phyloP scores from a whole-genome alignment of 2,113 vertebrate genomes.

The Gavia stellata region DNA sequence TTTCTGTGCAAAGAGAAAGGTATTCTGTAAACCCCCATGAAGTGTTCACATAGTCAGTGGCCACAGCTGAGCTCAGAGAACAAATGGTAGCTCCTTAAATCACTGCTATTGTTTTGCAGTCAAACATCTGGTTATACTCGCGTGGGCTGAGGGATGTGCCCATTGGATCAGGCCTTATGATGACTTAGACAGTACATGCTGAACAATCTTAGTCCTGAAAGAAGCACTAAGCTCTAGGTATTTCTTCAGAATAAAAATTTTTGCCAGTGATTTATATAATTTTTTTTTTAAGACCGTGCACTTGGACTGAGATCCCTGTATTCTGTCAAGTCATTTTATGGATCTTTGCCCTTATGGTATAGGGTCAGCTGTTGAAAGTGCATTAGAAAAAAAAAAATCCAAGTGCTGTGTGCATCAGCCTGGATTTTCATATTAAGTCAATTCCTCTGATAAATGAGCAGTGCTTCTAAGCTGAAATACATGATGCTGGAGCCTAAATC shows the following conservation, averaged over 20 bases:
- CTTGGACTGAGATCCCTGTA: background rate
- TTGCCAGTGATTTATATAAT: background rate
- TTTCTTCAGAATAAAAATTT: background rate
- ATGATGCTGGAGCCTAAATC: background rate
- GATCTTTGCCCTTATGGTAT: background rate
- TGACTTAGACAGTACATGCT: background rate
- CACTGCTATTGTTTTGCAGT: background rate
- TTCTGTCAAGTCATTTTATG: background rate
- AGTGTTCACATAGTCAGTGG: background rate
- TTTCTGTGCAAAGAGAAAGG: background rate
- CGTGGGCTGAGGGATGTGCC: background rate
- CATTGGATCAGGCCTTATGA: background rate
- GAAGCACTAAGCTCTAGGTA: background rate
- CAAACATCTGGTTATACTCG: slow-evolving; percentile 28
- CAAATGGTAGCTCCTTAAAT: background rate
- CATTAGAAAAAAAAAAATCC: background rate
- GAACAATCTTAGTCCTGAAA: background rate
- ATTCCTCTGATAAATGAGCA: slow-evolving; percentile 6
- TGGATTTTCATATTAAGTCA: background rate
- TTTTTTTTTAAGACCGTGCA: background rate
- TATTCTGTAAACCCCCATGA: background rate
- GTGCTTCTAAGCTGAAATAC: background rate
- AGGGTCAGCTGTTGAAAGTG: background rate
- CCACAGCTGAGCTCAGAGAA: background rate
- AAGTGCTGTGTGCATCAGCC: background rate